A percentile compares a stretch with the other conserved stretches of the same genome.
These are phyloP conservation scores for Meriones unguiculatus DNA, from an alignment of 2,113 vertebrate species.

Conservation along the genomic window DNA sequence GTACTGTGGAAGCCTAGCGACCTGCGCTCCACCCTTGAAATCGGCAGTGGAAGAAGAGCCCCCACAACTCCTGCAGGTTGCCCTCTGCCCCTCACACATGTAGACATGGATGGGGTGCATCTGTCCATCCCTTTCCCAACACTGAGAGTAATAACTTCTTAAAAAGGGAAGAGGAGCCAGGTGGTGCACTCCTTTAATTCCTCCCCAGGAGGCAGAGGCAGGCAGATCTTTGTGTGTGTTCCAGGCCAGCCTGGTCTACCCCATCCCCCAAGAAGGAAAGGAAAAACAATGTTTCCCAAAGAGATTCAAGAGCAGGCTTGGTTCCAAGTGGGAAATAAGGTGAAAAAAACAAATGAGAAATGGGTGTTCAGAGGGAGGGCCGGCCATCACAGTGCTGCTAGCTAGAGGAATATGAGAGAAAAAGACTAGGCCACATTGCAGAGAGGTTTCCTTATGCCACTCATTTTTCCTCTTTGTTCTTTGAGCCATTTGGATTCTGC, in stretches of 20 bases:
- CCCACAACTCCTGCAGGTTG: neutral
- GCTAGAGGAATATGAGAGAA: neutral
- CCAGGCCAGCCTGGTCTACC: neutral
- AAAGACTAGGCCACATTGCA: neutral
- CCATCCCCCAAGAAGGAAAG: neutral
- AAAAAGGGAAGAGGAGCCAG: neutral
- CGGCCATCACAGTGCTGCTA: neutral
- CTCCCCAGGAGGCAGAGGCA: neutral
- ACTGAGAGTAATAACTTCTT: neutral
- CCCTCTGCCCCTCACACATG: neutral
- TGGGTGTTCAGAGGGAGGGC: neutral
- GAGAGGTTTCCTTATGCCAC: neutral
- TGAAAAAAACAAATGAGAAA: neutral
- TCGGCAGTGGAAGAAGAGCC: neutral
- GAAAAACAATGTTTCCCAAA: neutral
- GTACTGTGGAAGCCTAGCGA: too few species aligned
- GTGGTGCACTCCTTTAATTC: neutral
- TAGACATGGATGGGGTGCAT: neutral
- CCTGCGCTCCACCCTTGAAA: neutral
- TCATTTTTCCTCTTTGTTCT: conserved; percentile 5
- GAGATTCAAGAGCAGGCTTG: neutral
- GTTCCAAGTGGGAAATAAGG: neutral
- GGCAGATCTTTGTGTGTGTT: neutral
- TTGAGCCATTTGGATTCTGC: neutral
- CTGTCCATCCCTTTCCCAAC: neutral